Percentiles rank a stretch among this genome's conserved stretches.
These are phyloP conservation scores for Piscicola geometra DNA, from an alignment of 2,888 invertebrate species.

Conservation along the genomic window DNA sequence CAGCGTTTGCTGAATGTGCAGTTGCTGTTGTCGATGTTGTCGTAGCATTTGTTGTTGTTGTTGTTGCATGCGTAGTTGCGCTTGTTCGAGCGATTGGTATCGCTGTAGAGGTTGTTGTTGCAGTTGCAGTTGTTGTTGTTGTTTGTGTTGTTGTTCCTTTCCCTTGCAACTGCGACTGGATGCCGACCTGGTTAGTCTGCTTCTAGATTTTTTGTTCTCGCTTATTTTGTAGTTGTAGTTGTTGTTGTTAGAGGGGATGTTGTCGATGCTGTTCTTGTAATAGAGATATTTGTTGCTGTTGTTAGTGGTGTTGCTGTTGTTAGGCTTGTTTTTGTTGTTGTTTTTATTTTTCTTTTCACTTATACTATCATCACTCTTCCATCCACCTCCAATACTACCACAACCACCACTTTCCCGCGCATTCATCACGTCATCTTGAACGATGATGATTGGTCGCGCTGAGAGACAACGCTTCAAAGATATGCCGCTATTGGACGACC, in stretches of 20 bases:
- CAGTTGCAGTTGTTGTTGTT: background rate
- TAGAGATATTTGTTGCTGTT: too few relatives aligned
- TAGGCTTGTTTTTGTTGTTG: background rate
- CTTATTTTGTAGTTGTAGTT: too few relatives aligned
- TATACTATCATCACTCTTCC: background rate
- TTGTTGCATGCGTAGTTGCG: background rate
- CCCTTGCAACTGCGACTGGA: background rate
- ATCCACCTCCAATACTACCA: too few relatives aligned
- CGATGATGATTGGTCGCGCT: background rate
- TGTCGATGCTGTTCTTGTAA: too few relatives aligned
- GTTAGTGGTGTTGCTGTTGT: background rate
- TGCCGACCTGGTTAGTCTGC: constrained; percentile 10
- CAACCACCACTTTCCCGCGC: too few relatives aligned
- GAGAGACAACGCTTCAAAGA: background rate
- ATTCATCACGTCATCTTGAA: background rate
- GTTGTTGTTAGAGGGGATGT: background rate
- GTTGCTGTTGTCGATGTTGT: background rate
- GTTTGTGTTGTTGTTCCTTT: too few relatives aligned
- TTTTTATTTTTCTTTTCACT: background rate
- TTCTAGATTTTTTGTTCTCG: background rate
- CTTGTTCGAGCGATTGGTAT: background rate
- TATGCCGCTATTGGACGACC: background rate
- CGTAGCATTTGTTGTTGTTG: background rate
- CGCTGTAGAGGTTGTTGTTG: background rate
- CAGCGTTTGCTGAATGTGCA: background rate